phyloP scores from a whole-genome alignment of 1,140 invertebrate species.

The Pararge aegeria region DNA sequence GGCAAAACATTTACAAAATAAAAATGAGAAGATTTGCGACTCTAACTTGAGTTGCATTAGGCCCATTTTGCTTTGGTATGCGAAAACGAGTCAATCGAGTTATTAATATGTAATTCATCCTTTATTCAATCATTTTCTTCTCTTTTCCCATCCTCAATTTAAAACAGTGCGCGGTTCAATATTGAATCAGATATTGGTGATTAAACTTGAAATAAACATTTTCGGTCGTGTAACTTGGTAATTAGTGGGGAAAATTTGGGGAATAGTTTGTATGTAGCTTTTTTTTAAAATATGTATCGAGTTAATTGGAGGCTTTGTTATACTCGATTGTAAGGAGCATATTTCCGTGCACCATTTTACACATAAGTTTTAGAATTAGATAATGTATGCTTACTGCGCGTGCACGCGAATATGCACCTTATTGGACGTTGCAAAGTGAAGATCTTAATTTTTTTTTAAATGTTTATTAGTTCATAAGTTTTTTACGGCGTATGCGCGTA shows the following conservation, averaged over 20 bases:
- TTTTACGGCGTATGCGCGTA: conserved; percentile 10
- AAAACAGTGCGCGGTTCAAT: no score
- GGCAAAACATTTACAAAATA: no score
- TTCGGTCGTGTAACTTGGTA: neutral
- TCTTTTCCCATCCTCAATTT: no score
- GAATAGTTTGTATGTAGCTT: neutral
- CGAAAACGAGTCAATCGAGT: no score
- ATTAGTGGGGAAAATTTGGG: neutral
- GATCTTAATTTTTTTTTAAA: conserved; percentile 23
- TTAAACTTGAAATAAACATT: neutral
- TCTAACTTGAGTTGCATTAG: no score
- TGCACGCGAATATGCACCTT: conserved; percentile 19
- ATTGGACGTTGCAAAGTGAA: conserved; percentile 10
- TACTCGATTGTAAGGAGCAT: conserved; percentile 8
- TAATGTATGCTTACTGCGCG: conserved; percentile 11
- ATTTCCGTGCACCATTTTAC: conserved; percentile 18
- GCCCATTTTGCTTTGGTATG: no score
- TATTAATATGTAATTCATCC: no score
- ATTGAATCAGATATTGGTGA: no score
- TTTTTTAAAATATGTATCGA: neutral
- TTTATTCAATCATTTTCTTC: no score
- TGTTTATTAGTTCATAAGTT: conserved; percentile 28
- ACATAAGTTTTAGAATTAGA: conserved; percentile 19
- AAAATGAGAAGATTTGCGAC: no score
- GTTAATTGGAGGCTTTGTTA: conserved; percentile 6